phyloP scores from a whole-genome alignment of 2,888 invertebrate species.

The Hemicrepidius hirtus region DNA sequence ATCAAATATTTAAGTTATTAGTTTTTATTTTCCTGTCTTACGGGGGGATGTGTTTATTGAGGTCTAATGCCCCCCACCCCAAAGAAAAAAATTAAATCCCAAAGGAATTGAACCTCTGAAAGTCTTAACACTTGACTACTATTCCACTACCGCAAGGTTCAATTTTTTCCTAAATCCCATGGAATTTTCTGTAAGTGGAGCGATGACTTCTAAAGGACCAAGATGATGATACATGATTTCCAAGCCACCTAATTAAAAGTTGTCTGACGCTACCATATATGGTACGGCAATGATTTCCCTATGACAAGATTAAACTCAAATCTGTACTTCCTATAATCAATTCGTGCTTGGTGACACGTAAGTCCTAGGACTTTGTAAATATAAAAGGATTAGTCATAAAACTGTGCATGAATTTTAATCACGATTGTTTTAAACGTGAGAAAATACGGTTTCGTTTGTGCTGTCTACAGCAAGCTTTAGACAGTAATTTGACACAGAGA shows the following conservation, averaged over 20 bases:
- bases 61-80: too few species aligned
- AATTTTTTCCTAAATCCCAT: too few species aligned
- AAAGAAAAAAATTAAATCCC: too few species aligned
- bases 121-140: too few species aligned
- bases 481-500: conserved; percentile 22
- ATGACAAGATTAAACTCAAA: neutral
- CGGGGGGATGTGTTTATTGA: too few species aligned
- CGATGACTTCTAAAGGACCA: neutral
- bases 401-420: neutral
- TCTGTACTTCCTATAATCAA: conserved; percentile 7
- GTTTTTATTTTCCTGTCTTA: too few species aligned
- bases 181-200: neutral
- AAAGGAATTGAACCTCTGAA: too few species aligned
- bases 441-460: neutral
- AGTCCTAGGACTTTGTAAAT: neutral
- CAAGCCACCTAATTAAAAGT: neutral
- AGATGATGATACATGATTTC: conserved; percentile 8
- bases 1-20: too few species aligned
- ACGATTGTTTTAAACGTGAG: too few species aligned
- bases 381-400: neutral
- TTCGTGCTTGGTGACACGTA: conserved; percentile 1
- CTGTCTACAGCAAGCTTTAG: conserved; percentile 3
- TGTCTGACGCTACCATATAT: conserved; percentile 1
- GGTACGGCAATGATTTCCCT: conserved; percentile 5
- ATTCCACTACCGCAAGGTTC: too few species aligned